Evolutionary conservation across 2,888 invertebrate species (phyloP).

Genomic region (Andrena hattorfiana): DNA sequence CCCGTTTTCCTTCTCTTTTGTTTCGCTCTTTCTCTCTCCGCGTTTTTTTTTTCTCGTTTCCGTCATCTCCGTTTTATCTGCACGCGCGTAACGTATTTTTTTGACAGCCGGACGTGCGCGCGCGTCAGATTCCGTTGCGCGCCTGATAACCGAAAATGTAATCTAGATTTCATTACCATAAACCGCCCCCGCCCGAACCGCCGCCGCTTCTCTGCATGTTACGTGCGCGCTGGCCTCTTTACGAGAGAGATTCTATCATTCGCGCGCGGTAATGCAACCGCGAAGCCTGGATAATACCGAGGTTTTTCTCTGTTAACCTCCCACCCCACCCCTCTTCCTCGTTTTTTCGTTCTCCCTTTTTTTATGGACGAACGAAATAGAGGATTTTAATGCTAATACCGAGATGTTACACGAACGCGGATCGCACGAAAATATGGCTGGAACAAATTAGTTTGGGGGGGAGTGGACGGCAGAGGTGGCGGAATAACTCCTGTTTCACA

Average conservation of each 20-base stretch:
- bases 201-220: not conserved
- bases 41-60: not conserved
- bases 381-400: conserved; percentile 51
- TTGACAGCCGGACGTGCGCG: conserved; percentile 41
- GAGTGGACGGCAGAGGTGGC: not conserved
- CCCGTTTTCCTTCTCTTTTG: not conserved
- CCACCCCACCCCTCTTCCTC: not conserved
- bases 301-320: conserved; percentile 18
- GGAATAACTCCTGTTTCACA: conserved; percentile 13
- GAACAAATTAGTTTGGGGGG: conserved; percentile 32
- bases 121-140: conserved; percentile 41
- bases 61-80: conserved; percentile 9
- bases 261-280: conserved; percentile 58
- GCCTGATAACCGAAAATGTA: conserved; percentile 65
- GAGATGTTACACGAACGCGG: conserved; percentile 1
- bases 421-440: conserved; percentile 35
- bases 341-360: not conserved
- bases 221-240: conserved; percentile 38
- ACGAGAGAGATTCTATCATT: conserved; percentile 62
- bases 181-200: conserved; percentile 35
- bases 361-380: conserved; percentile 28
- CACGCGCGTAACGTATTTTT: conserved; percentile 17
- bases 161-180: conserved; percentile 73
- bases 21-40: not conserved
- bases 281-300: conserved; percentile 47